These are phyloP conservation scores for Holothuria leucospilota DNA, from an alignment of 53 echinoderm and acorn worm genomes.

Conservation along the genomic window DNA sequence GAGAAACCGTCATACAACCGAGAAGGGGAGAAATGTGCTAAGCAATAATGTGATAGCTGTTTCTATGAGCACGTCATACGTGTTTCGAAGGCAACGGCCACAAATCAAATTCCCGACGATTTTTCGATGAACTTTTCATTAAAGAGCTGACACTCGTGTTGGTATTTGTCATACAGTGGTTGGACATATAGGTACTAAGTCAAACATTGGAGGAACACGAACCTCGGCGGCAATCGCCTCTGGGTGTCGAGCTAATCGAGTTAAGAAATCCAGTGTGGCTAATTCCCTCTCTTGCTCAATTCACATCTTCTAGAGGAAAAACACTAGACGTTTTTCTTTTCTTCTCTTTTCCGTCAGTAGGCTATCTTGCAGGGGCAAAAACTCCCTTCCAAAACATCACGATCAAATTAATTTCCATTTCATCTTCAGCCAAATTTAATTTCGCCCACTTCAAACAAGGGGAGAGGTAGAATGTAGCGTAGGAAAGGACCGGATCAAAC, in stretches of 20 bases:
- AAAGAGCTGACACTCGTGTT: slow-evolving; percentile 34
- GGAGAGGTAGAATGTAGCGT: slow-evolving; percentile 6
- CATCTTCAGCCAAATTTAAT: slow-evolving; percentile 55
- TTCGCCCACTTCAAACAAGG: slow-evolving; percentile 52
- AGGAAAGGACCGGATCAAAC: slow-evolving; percentile 29
- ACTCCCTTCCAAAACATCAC: slow-evolving; percentile 54
- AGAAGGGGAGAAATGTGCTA: not conserved
- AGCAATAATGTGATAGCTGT: slow-evolving; percentile 28
- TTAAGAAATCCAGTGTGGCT: slow-evolving; percentile 27
- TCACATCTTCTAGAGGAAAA: slow-evolving; percentile 40
- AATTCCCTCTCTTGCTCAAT: slow-evolving; percentile 31
- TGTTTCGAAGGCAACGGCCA: slow-evolving; percentile 40
- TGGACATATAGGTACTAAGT: slow-evolving; percentile 45
- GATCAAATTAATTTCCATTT: slow-evolving; percentile 62
- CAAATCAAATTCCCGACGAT: slow-evolving; percentile 44
- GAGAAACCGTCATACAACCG: not conserved
- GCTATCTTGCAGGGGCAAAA: slow-evolving; percentile 40
- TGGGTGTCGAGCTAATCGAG: slow-evolving; percentile 43
- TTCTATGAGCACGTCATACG: slow-evolving; percentile 28
- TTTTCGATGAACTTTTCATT: slow-evolving; percentile 42
- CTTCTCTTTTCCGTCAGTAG: slow-evolving; percentile 28
- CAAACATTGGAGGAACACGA: slow-evolving; percentile 51
- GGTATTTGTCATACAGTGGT: slow-evolving; percentile 49
- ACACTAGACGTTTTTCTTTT: slow-evolving; percentile 34
- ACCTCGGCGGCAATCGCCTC: slow-evolving; percentile 32